Evolutionary conservation across 2,888 invertebrate species (phyloP), one percentile per base, ranked within the genome.

Genomic region (Linyphia triangularis): DNA sequence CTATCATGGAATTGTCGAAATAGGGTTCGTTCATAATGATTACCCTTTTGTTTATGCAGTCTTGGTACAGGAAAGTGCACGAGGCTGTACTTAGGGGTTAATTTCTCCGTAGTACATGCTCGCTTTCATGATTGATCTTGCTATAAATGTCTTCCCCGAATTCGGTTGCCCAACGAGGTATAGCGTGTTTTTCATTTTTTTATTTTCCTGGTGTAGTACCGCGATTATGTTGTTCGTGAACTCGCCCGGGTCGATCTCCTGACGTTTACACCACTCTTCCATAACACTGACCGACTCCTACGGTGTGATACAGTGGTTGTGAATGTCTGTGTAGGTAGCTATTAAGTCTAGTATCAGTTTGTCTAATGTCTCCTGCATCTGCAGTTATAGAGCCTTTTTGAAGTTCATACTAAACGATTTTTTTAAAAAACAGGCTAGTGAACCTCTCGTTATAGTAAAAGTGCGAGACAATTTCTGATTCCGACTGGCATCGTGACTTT

Each of bases 1-100:
- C 79, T 28, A 81, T 81, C 28, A 67, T 67, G 6, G 43, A 9
- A 0, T 1, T 24, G 19, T 69, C 79, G 24, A 82, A 82, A 33
- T 33, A 82, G n/a, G 81, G 72, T 61, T 82, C 40, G 10, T 70
- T 82, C 5, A 82, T 72, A 13, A 82, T 16, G 13, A 72, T 72
- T 10, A 72, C 1, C n/a, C 82, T 19, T 61, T 82, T 82, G n/a
- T 70, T 70, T 10, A 82, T 3, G 22, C 59, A 61, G 16, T 82
- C 72, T 28, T 82, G 82, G 70, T 70, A 70, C 70, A 70, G 70
- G 61, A 70, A 82, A 1, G 22, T 1, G 40, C 70, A 63, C 19
- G 24, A 9, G 1, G 40, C 75, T 9, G 70, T 9, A 4, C 59
- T 70, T 24, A 59, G 82, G n/a, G 28, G n/a, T n/a, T 37, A 2